These are phyloP conservation scores for Phaethon lepturus DNA, from an alignment of 2,113 vertebrate species.

Conservation along the genomic window DNA sequence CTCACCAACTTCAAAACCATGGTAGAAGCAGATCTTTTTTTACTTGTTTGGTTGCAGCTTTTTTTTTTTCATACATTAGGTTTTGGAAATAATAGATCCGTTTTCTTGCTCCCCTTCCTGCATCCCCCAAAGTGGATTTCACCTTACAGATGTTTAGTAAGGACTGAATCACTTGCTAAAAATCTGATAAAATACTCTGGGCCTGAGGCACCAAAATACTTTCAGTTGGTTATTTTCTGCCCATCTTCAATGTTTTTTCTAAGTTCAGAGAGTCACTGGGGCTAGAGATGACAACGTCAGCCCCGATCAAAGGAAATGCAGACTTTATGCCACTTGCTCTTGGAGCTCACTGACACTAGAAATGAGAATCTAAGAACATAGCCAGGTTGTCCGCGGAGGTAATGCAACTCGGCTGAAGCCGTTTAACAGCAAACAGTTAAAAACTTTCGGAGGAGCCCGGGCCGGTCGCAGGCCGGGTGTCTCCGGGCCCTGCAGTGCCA, in stretches of 20 bases:
- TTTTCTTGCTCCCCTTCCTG: background rate
- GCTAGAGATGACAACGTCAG: background rate
- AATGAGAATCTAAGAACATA: accelerated
- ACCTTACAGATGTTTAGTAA: background rate
- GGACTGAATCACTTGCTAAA: background rate
- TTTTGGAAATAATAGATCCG: background rate
- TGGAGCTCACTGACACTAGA: background rate
- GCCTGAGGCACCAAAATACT: background rate
- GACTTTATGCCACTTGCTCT: accelerated
- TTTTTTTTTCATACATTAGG: accelerated
- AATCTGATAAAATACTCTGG: background rate
- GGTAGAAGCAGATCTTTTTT: background rate
- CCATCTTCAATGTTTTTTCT: background rate
- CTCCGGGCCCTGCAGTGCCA: background rate
- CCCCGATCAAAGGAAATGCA: no score
- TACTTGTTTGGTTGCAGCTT: background rate
- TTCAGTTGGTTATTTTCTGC: background rate
- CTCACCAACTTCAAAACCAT: background rate
- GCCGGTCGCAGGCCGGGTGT: accelerated
- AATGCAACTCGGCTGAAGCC: accelerated
- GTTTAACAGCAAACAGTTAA: background rate
- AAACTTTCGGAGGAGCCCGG: background rate
- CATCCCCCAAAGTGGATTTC: background rate
- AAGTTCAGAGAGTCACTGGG: background rate
- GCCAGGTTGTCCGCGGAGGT: background rate